Percentiles rank a stretch among this genome's conserved stretches.
These are phyloP conservation scores for Periplaneta americana DNA, from an alignment of 1,140 invertebrate genomes.

Conservation along the genomic window DNA sequence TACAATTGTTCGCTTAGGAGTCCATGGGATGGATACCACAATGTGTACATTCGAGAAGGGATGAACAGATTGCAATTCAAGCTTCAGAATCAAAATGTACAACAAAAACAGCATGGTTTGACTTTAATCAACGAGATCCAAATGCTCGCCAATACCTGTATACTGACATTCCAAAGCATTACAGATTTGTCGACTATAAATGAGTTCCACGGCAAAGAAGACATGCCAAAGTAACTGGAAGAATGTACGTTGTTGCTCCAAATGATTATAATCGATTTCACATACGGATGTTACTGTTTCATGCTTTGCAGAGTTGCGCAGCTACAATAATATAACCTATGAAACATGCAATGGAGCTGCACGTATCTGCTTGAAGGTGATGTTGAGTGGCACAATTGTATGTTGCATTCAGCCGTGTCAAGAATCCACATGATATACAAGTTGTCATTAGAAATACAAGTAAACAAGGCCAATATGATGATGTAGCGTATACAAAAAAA, in stretches of 20 bases:
- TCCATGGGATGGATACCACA: neutral
- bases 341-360: neutral
- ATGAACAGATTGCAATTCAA: too few species aligned
- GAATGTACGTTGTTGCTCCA: too few species aligned
- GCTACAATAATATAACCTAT: neutral
- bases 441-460: too few species aligned
- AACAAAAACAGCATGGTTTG: neutral
- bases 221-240: neutral
- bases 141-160: too few species aligned
- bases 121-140: neutral
- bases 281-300: neutral
- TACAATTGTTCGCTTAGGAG: neutral
- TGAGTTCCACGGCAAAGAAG: neutral
- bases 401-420: too few species aligned
- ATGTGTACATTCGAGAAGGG: neutral
- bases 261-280: neutral
- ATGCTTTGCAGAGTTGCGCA: neutral
- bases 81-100: neutral
- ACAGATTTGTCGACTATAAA: neutral
- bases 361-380: neutral
- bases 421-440: too few species aligned
- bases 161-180: neutral
- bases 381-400: neutral
- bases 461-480: too few species aligned
- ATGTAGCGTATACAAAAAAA: too few species aligned